These are phyloP conservation scores for Gymnopithys bicolor DNA, from an alignment of 2,797 vertebrate genomes.

Conservation along the genomic window DNA sequence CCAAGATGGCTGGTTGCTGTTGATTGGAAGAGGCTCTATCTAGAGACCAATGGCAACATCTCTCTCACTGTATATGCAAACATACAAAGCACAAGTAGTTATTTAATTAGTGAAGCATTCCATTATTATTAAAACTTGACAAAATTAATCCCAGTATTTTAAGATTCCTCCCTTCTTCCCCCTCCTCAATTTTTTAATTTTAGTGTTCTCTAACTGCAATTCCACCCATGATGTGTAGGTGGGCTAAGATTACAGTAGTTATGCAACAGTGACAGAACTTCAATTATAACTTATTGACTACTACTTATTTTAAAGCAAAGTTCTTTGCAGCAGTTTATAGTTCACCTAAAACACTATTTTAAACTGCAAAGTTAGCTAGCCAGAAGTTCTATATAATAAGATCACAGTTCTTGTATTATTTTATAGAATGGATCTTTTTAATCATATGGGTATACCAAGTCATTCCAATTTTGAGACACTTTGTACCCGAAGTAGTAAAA, in stretches of 20 bases:
- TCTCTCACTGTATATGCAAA: neutral
- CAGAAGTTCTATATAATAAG: neutral
- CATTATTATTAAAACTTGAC: slow-evolving; percentile 36
- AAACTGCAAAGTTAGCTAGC: neutral
- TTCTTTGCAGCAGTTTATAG: slow-evolving; percentile 25
- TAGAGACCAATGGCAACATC: neutral
- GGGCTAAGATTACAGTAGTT: slow-evolving; percentile 50
- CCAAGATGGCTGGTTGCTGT: neutral
- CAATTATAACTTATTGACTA: slow-evolving; percentile 59
- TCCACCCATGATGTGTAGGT: slow-evolving; percentile 56
- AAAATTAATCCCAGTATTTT: slow-evolving; percentile 29
- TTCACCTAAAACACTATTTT: slow-evolving; percentile 6
- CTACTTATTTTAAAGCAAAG: slow-evolving; percentile 17
- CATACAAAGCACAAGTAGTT: neutral
- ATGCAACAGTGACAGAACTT: slow-evolving; percentile 60
- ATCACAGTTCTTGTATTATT: neutral
- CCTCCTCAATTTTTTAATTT: slow-evolving; percentile 60
- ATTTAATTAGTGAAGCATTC: slow-evolving; percentile 47
- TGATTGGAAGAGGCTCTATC: neutral
- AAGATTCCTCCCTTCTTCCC: slow-evolving; percentile 33
- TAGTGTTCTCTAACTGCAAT: slow-evolving; percentile 49
- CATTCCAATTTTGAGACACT: neutral
- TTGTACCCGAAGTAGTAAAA: neutral
- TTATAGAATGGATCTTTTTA: neutral
- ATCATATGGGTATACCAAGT: neutral